phyloP scores from a whole-genome alignment of 2,888 invertebrate genomes.

The Synergus umbraculus region DNA sequence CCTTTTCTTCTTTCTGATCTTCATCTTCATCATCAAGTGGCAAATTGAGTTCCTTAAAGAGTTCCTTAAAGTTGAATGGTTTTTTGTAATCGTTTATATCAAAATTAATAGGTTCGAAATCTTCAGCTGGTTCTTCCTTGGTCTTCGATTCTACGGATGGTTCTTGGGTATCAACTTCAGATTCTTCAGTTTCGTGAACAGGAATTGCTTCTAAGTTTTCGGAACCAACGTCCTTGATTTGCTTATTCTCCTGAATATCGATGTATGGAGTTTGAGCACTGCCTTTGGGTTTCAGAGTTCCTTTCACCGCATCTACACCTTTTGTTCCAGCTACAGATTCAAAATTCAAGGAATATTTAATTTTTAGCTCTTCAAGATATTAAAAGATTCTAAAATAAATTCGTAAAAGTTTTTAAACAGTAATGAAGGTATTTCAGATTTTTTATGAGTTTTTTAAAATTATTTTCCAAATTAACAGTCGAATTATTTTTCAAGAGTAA shows the following conservation, averaged over 20 bases:
- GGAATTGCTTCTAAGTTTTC: conserved; percentile 63
- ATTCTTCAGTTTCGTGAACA: conserved; percentile 53
- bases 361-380: background rate
- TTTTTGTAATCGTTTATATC: conserved; percentile 63
- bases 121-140: conserved; percentile 45
- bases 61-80: conserved; percentile 64
- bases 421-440: too few relatives aligned
- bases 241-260: conserved; percentile 51
- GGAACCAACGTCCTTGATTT: conserved; percentile 78
- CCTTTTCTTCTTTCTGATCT: conserved; percentile 59
- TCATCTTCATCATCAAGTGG: conserved; percentile 51
- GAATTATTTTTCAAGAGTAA: too few relatives aligned
- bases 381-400: background rate
- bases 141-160: conserved; percentile 57
- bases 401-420: background rate
- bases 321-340: conserved; percentile 5
- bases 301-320: conserved; percentile 68
- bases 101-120: conserved; percentile 55
- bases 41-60: conserved; percentile 57
- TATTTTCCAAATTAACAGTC: background rate
- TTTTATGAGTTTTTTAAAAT: too few relatives aligned
- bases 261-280: conserved; percentile 8
- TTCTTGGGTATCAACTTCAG: conserved; percentile 33
- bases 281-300: conserved; percentile 2
- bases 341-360: background rate